These are phyloP conservation scores for Oegoconia quadripuncta DNA, from an alignment of 2,888 invertebrate genomes.

Conservation along the genomic window DNA sequence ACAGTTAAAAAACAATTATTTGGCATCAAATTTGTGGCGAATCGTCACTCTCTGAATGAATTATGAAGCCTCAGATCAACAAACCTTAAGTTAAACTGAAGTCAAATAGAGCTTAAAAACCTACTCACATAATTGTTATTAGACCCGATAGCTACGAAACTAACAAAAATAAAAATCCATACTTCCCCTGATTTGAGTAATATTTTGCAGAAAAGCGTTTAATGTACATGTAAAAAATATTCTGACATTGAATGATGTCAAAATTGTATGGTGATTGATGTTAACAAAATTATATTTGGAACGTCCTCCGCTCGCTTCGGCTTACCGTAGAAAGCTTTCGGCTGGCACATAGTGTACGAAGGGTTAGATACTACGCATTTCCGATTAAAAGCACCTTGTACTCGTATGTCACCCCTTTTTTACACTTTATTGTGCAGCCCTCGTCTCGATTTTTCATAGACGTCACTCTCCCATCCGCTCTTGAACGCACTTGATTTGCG, in stretches of 20 bases:
- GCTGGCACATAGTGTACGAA: constrained; percentile 13
- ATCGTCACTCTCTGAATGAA: no score
- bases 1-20: no score
- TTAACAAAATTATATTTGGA: constrained; percentile 1
- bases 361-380: constrained; percentile 38
- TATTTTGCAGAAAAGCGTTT: no score
- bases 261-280: constrained; percentile 6
- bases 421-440: constrained; percentile 66
- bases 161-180: no score
- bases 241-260: constrained; percentile 11
- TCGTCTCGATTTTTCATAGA: constrained; percentile 75
- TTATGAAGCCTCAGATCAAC: no score
- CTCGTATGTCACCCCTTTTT: constrained; percentile 51
- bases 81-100: no score
- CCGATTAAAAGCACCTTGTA: constrained; percentile 68
- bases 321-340: constrained; percentile 7
- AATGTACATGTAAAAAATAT: constrained; percentile 1
- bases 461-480: constrained; percentile 64
- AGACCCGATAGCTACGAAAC: no score
- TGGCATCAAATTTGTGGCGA: no score
- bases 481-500: constrained; percentile 75
- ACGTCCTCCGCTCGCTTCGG: constrained; percentile 5
- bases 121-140: no score
- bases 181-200: no score
- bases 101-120: no score